Evolutionary conservation across 1,140 invertebrate species (phyloP), one percentile per base, ranked within the genome.

Genomic region (Drosophila baimaii): DNA sequence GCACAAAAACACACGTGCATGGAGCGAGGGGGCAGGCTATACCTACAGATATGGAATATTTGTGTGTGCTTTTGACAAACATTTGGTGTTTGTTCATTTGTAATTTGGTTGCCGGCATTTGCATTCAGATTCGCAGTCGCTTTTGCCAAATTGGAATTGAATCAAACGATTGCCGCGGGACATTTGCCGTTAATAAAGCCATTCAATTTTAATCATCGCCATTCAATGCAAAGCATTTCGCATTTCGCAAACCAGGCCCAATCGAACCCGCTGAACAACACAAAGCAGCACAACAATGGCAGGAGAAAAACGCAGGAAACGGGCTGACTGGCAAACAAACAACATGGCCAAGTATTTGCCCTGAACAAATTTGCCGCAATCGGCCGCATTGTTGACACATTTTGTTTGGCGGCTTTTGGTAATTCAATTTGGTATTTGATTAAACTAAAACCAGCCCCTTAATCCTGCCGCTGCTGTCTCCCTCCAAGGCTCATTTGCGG

Each of bases 361-460:
- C 43, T 74, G 58, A 41, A 41, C 71, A 75, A 75, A 75, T 75
- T 75, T 64, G 33, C 43, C 70, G 71, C 72, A 75, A 56, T 75
- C 72, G 43, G 71, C 33, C 71, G 58, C 51, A 65, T 41, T 75
- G 59, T 75, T 55, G 57, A 74, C 70, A 49, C 66, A 64, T 74
- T 66, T 66, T 68, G 73, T 77, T 68, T 66, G 54, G 47, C 71
- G 71, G 52, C 23, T 55, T 74, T 74, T 77, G 72, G 82, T 79
- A 83, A 88, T 79, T 88, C 76, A 86, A 89, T 86, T 86, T 70
- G 74, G 69, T 62, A 77, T 78, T 78, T 86, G 83, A 86, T 88
- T 86, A 86, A 89, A 83, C 72, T 65, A 74, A 76, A 72, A 63
- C 63, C 47, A 55, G 55, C 59, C 31, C 51, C 51, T 35, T 52